phyloP scores from a whole-genome alignment of 2,888 invertebrate species.

The Dryococelus australis region DNA sequence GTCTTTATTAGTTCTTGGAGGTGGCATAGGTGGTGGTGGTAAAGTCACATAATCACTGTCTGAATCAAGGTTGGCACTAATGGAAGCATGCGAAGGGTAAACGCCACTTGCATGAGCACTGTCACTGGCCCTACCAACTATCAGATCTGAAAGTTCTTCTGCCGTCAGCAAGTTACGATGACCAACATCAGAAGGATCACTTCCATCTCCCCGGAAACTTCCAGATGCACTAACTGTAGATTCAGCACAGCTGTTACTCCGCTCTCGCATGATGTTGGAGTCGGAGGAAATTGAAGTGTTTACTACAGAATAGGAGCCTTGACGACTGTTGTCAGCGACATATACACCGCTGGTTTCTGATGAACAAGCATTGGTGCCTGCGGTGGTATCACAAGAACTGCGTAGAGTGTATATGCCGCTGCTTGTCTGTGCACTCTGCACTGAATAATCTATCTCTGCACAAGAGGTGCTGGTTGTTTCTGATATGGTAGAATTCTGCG shows the following conservation, averaged over 20 bases:
- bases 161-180: slow-evolving; percentile 77
- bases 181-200: slow-evolving; percentile 82
- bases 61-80: slow-evolving; percentile 85
- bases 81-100: slow-evolving; percentile 79
- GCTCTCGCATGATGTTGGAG: slow-evolving; percentile 63
- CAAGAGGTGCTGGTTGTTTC: slow-evolving; percentile 74
- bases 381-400: slow-evolving; percentile 41
- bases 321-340: slow-evolving; percentile 58
- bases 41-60: slow-evolving; percentile 90
- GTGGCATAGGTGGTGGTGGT: slow-evolving; percentile 46
- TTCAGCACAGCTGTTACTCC: slow-evolving; percentile 65
- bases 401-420: slow-evolving; percentile 45
- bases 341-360: slow-evolving; percentile 88
- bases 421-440: slow-evolving; percentile 52
- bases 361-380: slow-evolving; percentile 62
- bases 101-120: slow-evolving; percentile 62
- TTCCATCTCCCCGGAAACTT: slow-evolving; percentile 88
- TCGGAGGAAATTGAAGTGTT: slow-evolving; percentile 32
- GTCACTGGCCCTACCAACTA: slow-evolving; percentile 66
- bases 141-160: slow-evolving; percentile 82
- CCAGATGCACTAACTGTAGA: slow-evolving; percentile 80
- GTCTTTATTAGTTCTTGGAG: slow-evolving; percentile 56
- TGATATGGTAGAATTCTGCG: slow-evolving; percentile 79
- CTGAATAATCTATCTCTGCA: slow-evolving; percentile 70
- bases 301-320: slow-evolving; percentile 33